Evolutionary conservation across 2,797 vertebrate species (phyloP).

Genomic region (Chanos chanos): DNA sequence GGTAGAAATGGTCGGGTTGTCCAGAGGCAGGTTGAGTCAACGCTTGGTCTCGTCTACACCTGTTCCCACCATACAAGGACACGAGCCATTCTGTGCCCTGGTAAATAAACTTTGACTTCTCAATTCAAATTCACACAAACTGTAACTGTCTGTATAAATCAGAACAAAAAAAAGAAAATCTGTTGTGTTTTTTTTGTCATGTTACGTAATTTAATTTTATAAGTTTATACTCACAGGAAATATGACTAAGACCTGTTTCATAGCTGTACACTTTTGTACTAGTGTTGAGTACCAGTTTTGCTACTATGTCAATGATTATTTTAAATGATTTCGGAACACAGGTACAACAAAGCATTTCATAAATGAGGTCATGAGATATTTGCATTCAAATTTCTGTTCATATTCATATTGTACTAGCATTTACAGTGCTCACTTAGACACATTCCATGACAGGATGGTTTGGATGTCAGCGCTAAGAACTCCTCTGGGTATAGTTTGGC

Average conservation of each 20-base stretch:
- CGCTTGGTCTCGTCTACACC: conserved; percentile 29
- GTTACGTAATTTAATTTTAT: too few relatives aligned
- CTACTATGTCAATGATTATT: too few relatives aligned
- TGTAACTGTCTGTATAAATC: too few relatives aligned
- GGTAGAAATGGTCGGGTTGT: conserved; percentile 47
- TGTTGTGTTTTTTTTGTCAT: too few relatives aligned
- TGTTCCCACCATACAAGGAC: conserved; percentile 23
- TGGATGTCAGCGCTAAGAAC: conserved; percentile 48
- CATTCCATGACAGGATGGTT: conserved; percentile 53
- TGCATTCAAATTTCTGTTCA: conserved; percentile 27
- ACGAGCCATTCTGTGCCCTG: conserved; percentile 30
- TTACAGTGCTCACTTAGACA: conserved; percentile 37
- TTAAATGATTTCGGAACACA: too few relatives aligned
- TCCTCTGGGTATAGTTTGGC: conserved; percentile 59
- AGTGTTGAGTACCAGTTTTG: too few relatives aligned
- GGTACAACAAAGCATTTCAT: too few relatives aligned
- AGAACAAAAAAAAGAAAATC: too few relatives aligned
- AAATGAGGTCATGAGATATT: conserved; percentile 1
- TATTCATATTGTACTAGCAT: conserved; percentile 17
- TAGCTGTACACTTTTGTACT: too few relatives aligned
- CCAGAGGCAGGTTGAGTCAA: conserved; percentile 31
- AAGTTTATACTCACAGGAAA: too few relatives aligned
- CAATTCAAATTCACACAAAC: too few relatives aligned
- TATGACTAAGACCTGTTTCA: too few relatives aligned
- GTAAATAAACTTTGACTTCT: conserved; percentile 30